Base-by-base conservation (phyloP, 2,888 invertebrate species). In the Plusia festucae region DNA sequence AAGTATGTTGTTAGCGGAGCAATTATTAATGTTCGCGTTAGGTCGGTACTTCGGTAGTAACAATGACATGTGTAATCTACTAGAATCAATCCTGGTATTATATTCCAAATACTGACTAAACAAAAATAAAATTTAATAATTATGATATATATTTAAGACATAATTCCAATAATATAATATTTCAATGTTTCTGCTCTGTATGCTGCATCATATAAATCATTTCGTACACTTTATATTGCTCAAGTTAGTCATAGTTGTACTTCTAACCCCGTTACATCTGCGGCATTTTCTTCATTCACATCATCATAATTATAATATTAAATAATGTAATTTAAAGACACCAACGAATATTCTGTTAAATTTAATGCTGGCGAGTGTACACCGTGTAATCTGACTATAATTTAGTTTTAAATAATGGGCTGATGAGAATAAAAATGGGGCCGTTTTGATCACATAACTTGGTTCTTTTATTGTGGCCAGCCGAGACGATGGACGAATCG, bases 361-460 rank as follows among this genome's bases (percentile, higher is more conserved):
- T 63, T 44, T 44, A 32, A 54, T 58, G 56, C 59, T 62, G 63
- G 68, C 66, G n/a, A n/a, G n/a, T n/a, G n/a, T n/a, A n/a, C n/a
- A n/a, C n/a, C n/a, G 51, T 76, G 60, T 76, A 65, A 59, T 56
- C 58, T 78, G 61, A 68, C 68, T 66, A 53, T 65, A 57, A 44
- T 68, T 78, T 81, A 75, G 64, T 76, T 80, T 58, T 64, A 76
- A 70, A 70, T 68, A 76, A 78, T 81, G 69, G 78, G 78, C 76
- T 80, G 82, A 80, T 65, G 67, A 71, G 60, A 82, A 86, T 84
- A 79, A 87, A 30, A 87, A 83, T 75, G 71, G 79, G 78, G 74
- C 82, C 78, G 79, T 84, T 85, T 79, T 79, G 82, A 85, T 83
- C 81, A 81, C 82, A 81, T 53, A 69, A 44, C 18, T 61, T 70